These are phyloP conservation scores for Philotrypesis tridentata DNA, from an alignment of 1,140 invertebrate species.

Conservation along the genomic window DNA sequence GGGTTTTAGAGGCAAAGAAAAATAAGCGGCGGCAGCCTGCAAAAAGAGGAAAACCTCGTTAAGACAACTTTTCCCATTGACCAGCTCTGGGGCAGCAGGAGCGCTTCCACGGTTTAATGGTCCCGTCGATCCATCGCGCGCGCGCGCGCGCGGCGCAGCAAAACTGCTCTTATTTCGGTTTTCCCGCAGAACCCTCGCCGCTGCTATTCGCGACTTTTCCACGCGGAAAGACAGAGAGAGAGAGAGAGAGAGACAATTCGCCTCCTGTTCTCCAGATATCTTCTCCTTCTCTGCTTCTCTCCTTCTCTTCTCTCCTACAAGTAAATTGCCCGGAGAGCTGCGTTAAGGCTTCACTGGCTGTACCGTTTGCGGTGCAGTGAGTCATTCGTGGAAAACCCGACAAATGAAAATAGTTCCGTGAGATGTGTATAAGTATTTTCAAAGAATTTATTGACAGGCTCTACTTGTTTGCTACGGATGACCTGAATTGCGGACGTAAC, in stretches of 20 bases:
- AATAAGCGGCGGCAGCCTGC: not conserved
- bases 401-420: slow-evolving; percentile 11
- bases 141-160: too few relatives aligned
- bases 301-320: slow-evolving; percentile 18
- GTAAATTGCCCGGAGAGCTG: slow-evolving; percentile 33
- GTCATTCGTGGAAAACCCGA: not conserved
- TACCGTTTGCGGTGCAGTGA: not conserved
- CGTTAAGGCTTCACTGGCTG: not conserved
- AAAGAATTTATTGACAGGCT: not conserved
- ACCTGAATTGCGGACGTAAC: not conserved
- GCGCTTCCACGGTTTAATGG: slow-evolving; percentile 23
- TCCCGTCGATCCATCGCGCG: not conserved
- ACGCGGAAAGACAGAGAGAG: not conserved
- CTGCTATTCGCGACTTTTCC: slow-evolving; percentile 17
- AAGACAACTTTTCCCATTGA: slow-evolving; percentile 43
- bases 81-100: not conserved
- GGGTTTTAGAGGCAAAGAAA: not conserved
- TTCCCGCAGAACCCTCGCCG: slow-evolving; percentile 22
- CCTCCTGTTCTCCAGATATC: slow-evolving; percentile 22
- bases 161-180: slow-evolving; percentile 44
- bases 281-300: too few relatives aligned
- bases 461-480: not conserved
- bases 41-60: slow-evolving; percentile 27
- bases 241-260: not conserved
- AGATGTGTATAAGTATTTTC: not conserved